Evolutionary conservation across 2,888 invertebrate species (phyloP).

Genomic region (Malthinus seriepunctatus): DNA sequence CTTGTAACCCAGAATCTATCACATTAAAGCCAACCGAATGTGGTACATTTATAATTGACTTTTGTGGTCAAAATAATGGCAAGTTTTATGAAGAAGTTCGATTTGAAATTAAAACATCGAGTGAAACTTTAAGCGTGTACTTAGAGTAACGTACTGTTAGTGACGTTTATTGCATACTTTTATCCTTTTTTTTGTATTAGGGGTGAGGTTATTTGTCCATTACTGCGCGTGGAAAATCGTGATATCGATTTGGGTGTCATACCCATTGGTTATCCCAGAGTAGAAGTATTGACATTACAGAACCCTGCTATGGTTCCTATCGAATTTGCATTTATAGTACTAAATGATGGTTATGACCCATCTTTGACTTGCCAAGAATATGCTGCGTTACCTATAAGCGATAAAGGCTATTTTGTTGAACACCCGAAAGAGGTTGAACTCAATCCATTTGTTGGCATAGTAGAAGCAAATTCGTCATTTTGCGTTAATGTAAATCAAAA

Average conservation of each 20-base stretch:
- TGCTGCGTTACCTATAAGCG: slow-evolving; percentile 52
- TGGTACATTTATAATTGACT: slow-evolving; percentile 60
- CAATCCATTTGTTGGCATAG: slow-evolving; percentile 55
- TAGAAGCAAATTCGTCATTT: slow-evolving; percentile 53
- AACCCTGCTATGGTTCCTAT: slow-evolving; percentile 63
- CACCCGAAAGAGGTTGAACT: slow-evolving; percentile 61
- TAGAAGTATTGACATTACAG: slow-evolving; percentile 55
- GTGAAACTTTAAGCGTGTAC: slow-evolving; percentile 59
- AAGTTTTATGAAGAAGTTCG: slow-evolving; percentile 65
- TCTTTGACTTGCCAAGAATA: slow-evolving; percentile 58
- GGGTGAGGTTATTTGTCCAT: slow-evolving; percentile 65
- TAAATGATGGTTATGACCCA: slow-evolving; percentile 61
- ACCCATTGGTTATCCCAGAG: slow-evolving; percentile 60
- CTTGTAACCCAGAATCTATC: slow-evolving; percentile 56
- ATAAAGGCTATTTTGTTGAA: slow-evolving; percentile 27
- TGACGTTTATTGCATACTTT: background rate
- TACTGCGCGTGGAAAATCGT: slow-evolving; percentile 58
- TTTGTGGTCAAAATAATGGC: slow-evolving; percentile 62
- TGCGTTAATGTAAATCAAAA: background rate
- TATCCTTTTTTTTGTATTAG: slow-evolving; percentile 51
- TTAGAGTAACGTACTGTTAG: slow-evolving; percentile 57
- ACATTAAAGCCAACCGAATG: slow-evolving; percentile 58
- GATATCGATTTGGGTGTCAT: slow-evolving; percentile 62
- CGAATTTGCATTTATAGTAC: slow-evolving; percentile 56
- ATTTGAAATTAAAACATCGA: slow-evolving; percentile 63